These are phyloP conservation scores for Todiramphus chloris DNA, from an alignment of 2,113 vertebrate genomes.

Conservation along the genomic window DNA sequence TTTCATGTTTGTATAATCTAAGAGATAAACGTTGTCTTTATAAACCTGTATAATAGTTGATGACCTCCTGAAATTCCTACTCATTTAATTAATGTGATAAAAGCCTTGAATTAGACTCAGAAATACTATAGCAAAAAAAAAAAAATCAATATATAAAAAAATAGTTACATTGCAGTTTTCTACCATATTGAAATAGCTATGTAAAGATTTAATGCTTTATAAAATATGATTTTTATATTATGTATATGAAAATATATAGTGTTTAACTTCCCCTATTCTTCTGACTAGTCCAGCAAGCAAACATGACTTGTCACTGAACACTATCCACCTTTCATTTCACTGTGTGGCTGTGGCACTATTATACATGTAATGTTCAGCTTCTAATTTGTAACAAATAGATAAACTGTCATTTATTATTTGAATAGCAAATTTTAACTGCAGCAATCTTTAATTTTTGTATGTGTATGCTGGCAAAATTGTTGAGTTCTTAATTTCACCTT, in stretches of 20 bases:
- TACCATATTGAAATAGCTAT: neutral
- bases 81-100: neutral
- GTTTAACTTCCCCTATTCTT: neutral
- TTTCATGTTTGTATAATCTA: neutral
- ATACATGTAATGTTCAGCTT: neutral
- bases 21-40: neutral
- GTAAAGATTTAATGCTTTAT: neutral
- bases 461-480: neutral
- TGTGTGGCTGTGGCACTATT: neutral
- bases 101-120: neutral
- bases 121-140: neutral
- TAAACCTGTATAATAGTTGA: neutral
- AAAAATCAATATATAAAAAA: rapidly evolving
- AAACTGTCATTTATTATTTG: neutral
- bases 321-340: neutral
- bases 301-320: neutral
- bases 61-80: neutral
- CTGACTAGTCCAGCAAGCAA: neutral
- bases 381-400: neutral
- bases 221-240: neutral
- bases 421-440: neutral
- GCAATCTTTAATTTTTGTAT: neutral
- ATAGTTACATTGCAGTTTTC: neutral
- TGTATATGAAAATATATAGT: neutral
- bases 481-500: neutral